Evolutionary conservation across 1,140 invertebrate genomes (phyloP), one percentile per base, ranked within the genome.

Genomic region (Rhagoletis pomonella): DNA sequence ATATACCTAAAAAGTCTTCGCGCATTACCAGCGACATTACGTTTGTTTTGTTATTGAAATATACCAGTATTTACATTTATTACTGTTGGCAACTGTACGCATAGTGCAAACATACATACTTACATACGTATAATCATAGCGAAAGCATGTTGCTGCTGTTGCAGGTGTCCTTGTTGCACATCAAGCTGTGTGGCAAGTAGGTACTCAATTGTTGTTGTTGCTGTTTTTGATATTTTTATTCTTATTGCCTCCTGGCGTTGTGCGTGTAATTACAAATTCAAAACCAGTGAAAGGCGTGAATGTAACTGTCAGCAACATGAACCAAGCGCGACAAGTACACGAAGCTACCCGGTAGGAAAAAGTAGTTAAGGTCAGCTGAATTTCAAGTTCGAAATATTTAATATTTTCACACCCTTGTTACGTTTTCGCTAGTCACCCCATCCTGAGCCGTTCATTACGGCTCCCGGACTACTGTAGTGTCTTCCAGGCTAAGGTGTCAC

Each of bases 261-360:
- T 73, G 67, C 67, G 67, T 73, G 67, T 73, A 73, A 73, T 73
- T 73, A 73, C 67, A 73, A 73, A 73, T 73, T 73, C 67, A 73
- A 73, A 73, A 73, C 67, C 67, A 73, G 67, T 47, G 67, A 73
- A 73, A 73, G 67, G 67, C 67, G 67, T 73, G 67, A 73, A 73
- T 73, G 67, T 73, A 73, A 73, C 67, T 73, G 67, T 73, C 67
- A 73, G 67, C 67, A 73, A 73, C 67, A 73, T 42, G 67, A 73
- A 17, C 67, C 67, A 17, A 73, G 39, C 67, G 14, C 67, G 67
- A 73, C 67, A 73, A 55, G 50, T 55, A 55, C 4, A 55, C n/a
- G n/a, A n/a, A n/a, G n/a, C n/a, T 9, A 55, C 50, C 50, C 50
- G 9, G 50, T 9, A 55, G 50, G 50, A 55, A 55, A 55, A 55